Percentiles rank a stretch among this genome's conserved stretches.
phyloP scores from a whole-genome alignment of 2,797 vertebrate species.

The Sitta carolinensis region DNA sequence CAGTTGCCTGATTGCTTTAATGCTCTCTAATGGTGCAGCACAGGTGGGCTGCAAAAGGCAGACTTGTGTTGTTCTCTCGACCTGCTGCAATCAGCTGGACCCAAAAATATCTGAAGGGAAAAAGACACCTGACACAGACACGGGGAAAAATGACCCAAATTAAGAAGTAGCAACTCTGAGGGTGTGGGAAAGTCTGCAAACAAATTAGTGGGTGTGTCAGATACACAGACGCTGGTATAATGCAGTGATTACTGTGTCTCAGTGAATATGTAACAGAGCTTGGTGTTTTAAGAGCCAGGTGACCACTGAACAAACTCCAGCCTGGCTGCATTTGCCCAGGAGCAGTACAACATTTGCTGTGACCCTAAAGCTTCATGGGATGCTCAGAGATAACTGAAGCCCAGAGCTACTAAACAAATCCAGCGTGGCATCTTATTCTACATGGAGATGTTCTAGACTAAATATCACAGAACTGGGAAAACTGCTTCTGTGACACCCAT shows the following conservation, averaged over 20 bases:
- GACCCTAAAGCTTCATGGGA: neutral
- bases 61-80: neutral
- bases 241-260: constrained; percentile 3
- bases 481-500: neutral
- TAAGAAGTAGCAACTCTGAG: neutral
- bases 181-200: constrained; percentile 58
- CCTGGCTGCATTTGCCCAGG: neutral
- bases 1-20: neutral
- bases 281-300: neutral
- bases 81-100: neutral
- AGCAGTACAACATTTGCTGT: neutral
- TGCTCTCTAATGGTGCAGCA: neutral
- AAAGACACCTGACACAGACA: constrained; percentile 23
- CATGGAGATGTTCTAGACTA: neutral
- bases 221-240: constrained; percentile 45
- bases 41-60: neutral
- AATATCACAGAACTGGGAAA: neutral
- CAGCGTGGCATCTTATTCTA: neutral
- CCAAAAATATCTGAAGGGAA: constrained; percentile 11
- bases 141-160: constrained; percentile 35
- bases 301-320: neutral
- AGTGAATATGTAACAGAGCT: constrained; percentile 11
- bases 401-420: neutral
- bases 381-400: neutral
- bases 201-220: constrained; percentile 54